Base-by-base conservation (phyloP, 2,888 invertebrate species). In the Melanchra persicariae region DNA sequence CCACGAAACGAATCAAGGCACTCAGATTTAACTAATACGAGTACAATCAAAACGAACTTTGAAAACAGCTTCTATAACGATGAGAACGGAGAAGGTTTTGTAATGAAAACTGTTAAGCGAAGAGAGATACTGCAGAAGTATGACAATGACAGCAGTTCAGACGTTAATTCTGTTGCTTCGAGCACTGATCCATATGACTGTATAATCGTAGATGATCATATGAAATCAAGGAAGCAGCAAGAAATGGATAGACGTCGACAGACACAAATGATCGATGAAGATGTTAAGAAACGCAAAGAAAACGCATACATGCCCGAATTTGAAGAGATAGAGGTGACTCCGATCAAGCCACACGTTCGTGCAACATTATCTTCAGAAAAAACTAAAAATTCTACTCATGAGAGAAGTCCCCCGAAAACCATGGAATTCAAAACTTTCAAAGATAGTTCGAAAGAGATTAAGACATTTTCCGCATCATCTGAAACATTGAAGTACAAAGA, bases 201-300 rank as follows among this genome's bases (percentile, higher is more conserved):
- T 89, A 98, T 98, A 83, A 97, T 98, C 64, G 98, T 98, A 37
- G 98, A 98, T 84, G 98, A 98, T 93, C 98, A 98, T 85, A 96
- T 94, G 96, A 95, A 93, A 78, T 92, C 93, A 83, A 91, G 95
- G 91, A 97, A 95, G 85, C 96, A 94, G 86, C 95, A 95, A 91
- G 95, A 95, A 89, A 86, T 93, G 79, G 95, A 95, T 75, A 92
- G 93, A 82, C 95, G 94, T 79, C 91, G 95, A n/a, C 94, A 95
- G 85, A 90, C 92, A 26, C 94, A 94, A 80, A 87, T 89, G 51
- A 79, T 90, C 79, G 94, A 95, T 22, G 91, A 93, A 67, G 94
- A 95, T 69, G 89, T 92, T 26, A 95, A 95, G 84, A 92, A 91
- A 78, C 93, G 91, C 22, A 95, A 95, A 89, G 95, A 95, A 85